Evolutionary conservation across 2,797 vertebrate species (phyloP), one percentile per base, ranked within the genome.

Genomic region (Macropodus opercularis): DNA sequence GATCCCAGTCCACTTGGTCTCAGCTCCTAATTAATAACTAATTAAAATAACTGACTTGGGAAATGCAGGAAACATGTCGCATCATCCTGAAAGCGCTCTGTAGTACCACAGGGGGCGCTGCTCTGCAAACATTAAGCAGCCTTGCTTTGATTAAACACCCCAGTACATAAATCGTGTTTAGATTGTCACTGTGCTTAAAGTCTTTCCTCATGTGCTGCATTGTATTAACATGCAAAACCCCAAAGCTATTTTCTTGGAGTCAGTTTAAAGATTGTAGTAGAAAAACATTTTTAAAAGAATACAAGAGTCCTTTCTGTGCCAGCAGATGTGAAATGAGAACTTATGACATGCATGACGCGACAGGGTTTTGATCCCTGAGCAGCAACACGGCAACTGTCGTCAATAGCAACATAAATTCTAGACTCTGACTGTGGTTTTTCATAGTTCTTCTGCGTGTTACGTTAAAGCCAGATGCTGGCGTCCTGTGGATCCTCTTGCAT

Each of bases 391-490:
- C 60, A 43, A 61, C 36, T 47, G 41, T 34, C 74, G 64, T 51
- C 49, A 14, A 70, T 48, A 56, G 53, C 49, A 60, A 48, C 35
- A 46, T 22, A n/a, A 14, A n/a, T 36, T 63, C n/a, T 2, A 69
- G 56, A 52, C 56, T 43, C 27, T 35, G 10, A 55, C 21, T 29
- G 29, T 49, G 32, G 55, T 18, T 41, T 57, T 53, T 49, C 26
- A 71, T 26, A 58, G 74, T 78, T 59, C 22, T 59, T 29, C 56
- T 48, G 44, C 27, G 27, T 17, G 7, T 47, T 44, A 44, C 24
- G 43, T 59, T 62, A 15, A 70, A 68, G 48, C 68, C 76, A 81
- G 71, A 83, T 79, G 65, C 24, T 75, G 57, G 46, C 22, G 49
- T 63, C 49, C 54, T 56, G 64, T 66, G 59, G 57, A 42, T 69